These are phyloP conservation scores for Apocheima hispidaria DNA, from an alignment of 2,888 invertebrate genomes.

Conservation along the genomic window DNA sequence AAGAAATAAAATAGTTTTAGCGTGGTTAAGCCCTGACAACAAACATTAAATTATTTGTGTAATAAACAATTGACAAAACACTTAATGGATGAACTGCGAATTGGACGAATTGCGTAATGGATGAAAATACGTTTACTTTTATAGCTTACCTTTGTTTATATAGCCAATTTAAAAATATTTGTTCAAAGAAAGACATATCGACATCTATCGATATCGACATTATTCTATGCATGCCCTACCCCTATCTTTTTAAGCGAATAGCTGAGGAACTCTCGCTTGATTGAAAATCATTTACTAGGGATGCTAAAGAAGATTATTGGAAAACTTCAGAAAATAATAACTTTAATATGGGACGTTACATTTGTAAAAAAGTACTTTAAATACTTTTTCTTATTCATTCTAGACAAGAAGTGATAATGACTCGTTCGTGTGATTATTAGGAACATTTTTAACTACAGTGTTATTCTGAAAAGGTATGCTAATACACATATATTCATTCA, in stretches of 20 bases:
- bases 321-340: constrained; percentile 27
- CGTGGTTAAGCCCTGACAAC: no score
- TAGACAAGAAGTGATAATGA: background rate
- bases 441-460: background rate
- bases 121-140: no score
- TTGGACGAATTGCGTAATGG: no score
- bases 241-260: constrained; percentile 37
- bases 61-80: no score
- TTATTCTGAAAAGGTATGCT: no score
- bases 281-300: constrained; percentile 47
- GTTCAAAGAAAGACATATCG: background rate
- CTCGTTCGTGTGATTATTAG: background rate
- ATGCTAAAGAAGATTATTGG: constrained; percentile 38
- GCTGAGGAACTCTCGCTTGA: constrained; percentile 36
- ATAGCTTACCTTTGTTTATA: no score
- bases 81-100: no score
- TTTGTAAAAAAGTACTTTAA: background rate
- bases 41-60: no score
- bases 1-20: no score
- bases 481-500: no score
- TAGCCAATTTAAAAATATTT: background rate
- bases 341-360: constrained; percentile 21
- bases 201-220: constrained; percentile 2
- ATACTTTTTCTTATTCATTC: background rate
- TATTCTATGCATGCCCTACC: constrained; percentile 19